These are phyloP conservation scores for Scaptomyza pallida DNA, from an alignment of 1,140 invertebrate genomes.

Conservation along the genomic window DNA sequence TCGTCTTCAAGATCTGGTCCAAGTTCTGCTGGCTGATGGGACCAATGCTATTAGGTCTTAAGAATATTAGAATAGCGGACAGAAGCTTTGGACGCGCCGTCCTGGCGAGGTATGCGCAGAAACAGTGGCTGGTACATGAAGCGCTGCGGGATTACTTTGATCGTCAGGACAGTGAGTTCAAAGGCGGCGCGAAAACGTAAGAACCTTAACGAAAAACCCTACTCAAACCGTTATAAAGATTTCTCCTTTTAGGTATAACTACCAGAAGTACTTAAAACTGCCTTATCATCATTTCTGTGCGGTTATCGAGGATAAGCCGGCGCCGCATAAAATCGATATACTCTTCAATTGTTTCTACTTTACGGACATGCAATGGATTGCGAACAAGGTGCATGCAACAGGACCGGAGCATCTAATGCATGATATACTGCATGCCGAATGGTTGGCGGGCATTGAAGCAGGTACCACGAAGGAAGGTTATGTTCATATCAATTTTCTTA, in stretches of 20 bases:
- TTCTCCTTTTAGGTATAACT: slow-evolving; percentile 87
- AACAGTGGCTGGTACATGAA: slow-evolving; percentile 82
- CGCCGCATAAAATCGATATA: slow-evolving; percentile 78
- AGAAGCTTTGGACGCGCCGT: slow-evolving; percentile 72
- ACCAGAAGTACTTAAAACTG: slow-evolving; percentile 92
- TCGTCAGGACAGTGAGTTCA: slow-evolving; percentile 78
- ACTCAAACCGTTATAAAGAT: neutral
- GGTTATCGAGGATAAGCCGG: slow-evolving; percentile 77
- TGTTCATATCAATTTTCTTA: slow-evolving; percentile 86
- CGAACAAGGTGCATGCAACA: slow-evolving; percentile 89
- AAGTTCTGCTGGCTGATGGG: slow-evolving; percentile 84
- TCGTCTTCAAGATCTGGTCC: slow-evolving; percentile 82
- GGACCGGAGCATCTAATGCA: slow-evolving; percentile 84
- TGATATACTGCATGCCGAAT: slow-evolving; percentile 70
- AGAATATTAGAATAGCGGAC: slow-evolving; percentile 81
- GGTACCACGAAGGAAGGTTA: slow-evolving; percentile 52
- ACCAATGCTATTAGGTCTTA: slow-evolving; percentile 80
- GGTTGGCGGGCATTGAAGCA: slow-evolving; percentile 52
- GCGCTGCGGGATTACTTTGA: slow-evolving; percentile 80
- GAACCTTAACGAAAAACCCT: neutral
- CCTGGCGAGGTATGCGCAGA: slow-evolving; percentile 73
- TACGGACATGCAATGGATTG: slow-evolving; percentile 89
- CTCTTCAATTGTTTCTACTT: slow-evolving; percentile 84
- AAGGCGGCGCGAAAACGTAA: slow-evolving; percentile 63
- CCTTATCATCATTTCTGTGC: slow-evolving; percentile 88